Conservation (phyloP, 2,113 vertebrate genomes). For the Jacana jacana region DNA sequence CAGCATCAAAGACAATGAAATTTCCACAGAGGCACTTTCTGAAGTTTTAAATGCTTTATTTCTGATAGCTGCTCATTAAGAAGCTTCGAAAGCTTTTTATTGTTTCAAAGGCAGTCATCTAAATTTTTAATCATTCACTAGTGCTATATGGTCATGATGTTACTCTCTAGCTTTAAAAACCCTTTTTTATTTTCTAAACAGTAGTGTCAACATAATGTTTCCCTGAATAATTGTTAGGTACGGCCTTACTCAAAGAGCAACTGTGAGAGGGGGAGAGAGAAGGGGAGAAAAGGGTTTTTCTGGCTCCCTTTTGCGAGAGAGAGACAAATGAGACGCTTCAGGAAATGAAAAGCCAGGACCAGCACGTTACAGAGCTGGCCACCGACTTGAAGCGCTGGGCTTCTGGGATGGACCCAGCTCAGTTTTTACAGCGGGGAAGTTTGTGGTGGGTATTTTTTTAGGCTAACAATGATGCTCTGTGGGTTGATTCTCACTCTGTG, state of each 20-base stretch:
- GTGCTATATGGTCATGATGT: slow-evolving; percentile 79
- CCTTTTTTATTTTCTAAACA: slow-evolving; percentile 73
- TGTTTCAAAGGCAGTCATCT: slow-evolving; percentile 92
- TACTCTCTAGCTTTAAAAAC: slow-evolving; percentile 68
- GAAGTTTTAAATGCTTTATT: slow-evolving; percentile 83
- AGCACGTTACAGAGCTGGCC: background rate
- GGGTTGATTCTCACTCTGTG: background rate
- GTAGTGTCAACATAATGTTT: slow-evolving; percentile 74
- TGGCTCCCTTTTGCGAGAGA: slow-evolving; percentile 29
- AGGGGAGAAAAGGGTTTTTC: slow-evolving; percentile 12
- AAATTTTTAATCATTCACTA: slow-evolving; percentile 89
- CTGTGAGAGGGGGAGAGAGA: background rate
- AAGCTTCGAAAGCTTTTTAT: slow-evolving; percentile 84
- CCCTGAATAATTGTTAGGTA: slow-evolving; percentile 73
- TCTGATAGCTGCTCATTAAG: slow-evolving; percentile 91
- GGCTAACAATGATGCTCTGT: background rate
- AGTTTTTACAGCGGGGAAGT: background rate
- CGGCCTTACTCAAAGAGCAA: slow-evolving; percentile 19
- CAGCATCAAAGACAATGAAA: slow-evolving; percentile 84
- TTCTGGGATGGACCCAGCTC: background rate
- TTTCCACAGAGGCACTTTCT: slow-evolving; percentile 84
- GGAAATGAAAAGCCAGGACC: slow-evolving; percentile 12
- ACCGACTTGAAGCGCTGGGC: background rate
- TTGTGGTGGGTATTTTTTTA: background rate
- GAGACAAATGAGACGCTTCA: slow-evolving; percentile 3